Base-by-base conservation (phyloP, 2,888 invertebrate genomes). In the Lithophane semibrunnea region DNA sequence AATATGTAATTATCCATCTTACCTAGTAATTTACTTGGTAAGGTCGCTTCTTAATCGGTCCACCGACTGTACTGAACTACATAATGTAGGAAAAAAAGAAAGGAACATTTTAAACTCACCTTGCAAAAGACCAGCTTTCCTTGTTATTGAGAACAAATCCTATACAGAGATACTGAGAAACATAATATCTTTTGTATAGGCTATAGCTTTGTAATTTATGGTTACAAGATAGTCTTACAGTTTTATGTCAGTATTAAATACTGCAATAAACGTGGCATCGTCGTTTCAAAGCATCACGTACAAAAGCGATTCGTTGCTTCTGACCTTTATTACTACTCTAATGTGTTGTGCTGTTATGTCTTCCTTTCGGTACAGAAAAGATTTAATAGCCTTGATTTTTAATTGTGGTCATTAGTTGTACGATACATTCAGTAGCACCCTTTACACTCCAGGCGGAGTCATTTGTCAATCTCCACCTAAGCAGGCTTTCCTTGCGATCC, bases 221-320 rank as follows among this genome's bases (percentile, higher is more conserved):
- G 65, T 68, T 64, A 73, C 80, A 84, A 68, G 76, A 85, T 72
- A 65, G 81, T 69, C 64, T 72, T 16, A 29, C 9, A 73, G 58
- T 75, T 82, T 85, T 78, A 85, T 78, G 79, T 16, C 56, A 18
- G 75, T 67, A 82, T 86, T 75, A 65, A 77, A 82, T 82, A 75
- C 74, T 61, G 69, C 60, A 73, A 64, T 82, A 79, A 83, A 86
- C 44, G 70, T 37, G 54, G 49, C 61, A 29, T 73, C 80, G 58
- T 70, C 81, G 54, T 82, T 82, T 77, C 64, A 70, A 66, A 69
- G 70, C 63, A 67, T 82, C 78, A 82, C 78, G 86, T 78, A 82
- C 67, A 60, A 77, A 58, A 66, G 82, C 64, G 18, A 73, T 77
- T 63, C 49, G 37, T 65, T 69, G 69, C 49, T 37, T 56, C 47